Base-by-base conservation (phyloP, 2,113 vertebrate genomes). In the Phainopepla nitens region DNA sequence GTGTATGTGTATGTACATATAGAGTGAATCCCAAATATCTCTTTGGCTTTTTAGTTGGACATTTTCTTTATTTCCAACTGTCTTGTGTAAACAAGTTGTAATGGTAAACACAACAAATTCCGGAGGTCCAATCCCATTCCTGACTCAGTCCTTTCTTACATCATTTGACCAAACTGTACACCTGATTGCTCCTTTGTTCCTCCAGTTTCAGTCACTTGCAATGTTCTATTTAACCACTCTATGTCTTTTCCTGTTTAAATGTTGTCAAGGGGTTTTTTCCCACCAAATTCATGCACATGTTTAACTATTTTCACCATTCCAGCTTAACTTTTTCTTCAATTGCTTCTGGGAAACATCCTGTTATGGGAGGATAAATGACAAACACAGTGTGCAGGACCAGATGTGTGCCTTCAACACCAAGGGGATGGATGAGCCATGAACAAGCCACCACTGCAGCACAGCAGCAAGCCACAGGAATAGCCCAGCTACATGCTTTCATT, bases 401-500 rank as follows among this genome's bases (percentile, higher is more conserved):
- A 77, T n/a, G 64, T 61, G 72, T 81, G 72, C 87, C 87, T 95
- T 92, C 76, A 87, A 31, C 83, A 47, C 72, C 10, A 24, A 57
- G 62, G 50, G 64, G 45, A 53, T 53, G 83, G 72, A 70, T 54
- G 42, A 73, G 50, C 18, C 1, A 69, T 8, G 61, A 89, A 79
- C 42, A 70, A 91, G 45, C 85, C 72, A 82, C 41, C 64, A 20
- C 5, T 44, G 39, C 39, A 76, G 70, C 56, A 70, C 56, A 87
- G 61, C 76, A 93, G 49, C 57, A 47, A 85, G 57, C 56, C 73
- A 31, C 88, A 42, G 42, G 39, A 61, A 11, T 14, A 90, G 36
- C 56, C 68, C 42, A 68, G 80, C 39, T 81, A 65, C 56, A 36
- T 11, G 33, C 41, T 91, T 35, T 41, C 76, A 39, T 49, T 89